Base-by-base conservation (phyloP, 37 sponge, comb jelly and placozoan genomes). In the Dysidea cf. avara region DNA sequence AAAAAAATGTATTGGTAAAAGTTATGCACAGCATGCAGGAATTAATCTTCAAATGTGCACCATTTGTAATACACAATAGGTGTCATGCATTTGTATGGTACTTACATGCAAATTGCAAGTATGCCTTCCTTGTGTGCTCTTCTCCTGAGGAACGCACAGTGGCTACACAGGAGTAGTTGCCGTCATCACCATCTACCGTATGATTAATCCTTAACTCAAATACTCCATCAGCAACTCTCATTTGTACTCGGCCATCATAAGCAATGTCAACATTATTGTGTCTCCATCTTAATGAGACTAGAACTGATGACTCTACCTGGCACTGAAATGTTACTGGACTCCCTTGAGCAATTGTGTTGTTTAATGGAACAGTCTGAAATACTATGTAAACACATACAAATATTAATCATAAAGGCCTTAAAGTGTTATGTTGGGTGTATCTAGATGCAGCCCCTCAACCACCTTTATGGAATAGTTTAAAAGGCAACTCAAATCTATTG, bases 31-130 rank as follows among this genome's bases (percentile, higher is more conserved):
- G n/a, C n/a, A 3, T 43, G 2, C n/a, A 28, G 43, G 50, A 67
- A n/a, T 6, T 5, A 11, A 20, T 9, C 7, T 18, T 20, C n/a
- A 11, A 58, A 58, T 58, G 11, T 7, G 25, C 60, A 58, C n/a
- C 14, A n/a, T n/a, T 9, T 18, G 60, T 58, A n/a, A 58, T 58
- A 14, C 14, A 9, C 16, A 29, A 29, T 25, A 24, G 17, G 56
- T 6, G 71, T 9, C 18, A 61, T 2, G 1, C 18, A 31, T 28
- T 55, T 22, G 72, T 36, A 43, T 64, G 29, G 1, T 0, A 17
- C 83, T 83, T 56, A 88, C 89, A 73, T 55, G 89, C 89, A 72
- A 88, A 83, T 24, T 30, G 72, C 56, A 88, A 39, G 7, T 61
- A 30, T 38, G 79, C 79, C 68, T 53, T 82, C 22, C 66, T 56